Evolutionary conservation across 1,140 invertebrate genomes (phyloP).

Genomic region (Agrilus planipennis): DNA sequence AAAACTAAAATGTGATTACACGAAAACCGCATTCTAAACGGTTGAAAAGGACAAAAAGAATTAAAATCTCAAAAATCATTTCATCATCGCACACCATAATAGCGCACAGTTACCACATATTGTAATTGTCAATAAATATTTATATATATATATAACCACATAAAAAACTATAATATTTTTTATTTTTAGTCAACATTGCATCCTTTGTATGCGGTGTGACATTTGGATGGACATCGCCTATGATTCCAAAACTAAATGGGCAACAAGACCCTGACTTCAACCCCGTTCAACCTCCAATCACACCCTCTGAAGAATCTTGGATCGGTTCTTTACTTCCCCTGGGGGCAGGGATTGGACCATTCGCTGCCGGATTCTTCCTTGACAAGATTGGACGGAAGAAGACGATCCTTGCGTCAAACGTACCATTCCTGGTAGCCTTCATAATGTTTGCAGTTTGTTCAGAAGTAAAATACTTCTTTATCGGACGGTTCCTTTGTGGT

Average conservation of each 20-base stretch:
- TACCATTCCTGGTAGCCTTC: constrained; percentile 63
- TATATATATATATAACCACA: no score
- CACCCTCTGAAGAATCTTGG: constrained; percentile 54
- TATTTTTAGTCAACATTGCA: constrained; percentile 51
- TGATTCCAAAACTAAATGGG: constrained; percentile 41
- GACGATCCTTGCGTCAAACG: constrained; percentile 47
- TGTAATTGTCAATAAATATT: no score
- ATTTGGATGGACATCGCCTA: constrained; percentile 66
- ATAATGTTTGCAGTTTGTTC: constrained; percentile 46
- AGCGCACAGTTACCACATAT: no score
- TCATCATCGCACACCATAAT: no score
- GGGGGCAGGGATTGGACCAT: constrained; percentile 63
- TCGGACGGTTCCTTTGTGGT: constrained; percentile 55
- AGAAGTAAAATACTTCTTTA: constrained; percentile 41
- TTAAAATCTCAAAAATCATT: no score
- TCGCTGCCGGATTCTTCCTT: constrained; percentile 49
- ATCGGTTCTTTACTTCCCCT: constrained; percentile 70
- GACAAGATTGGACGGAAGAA: constrained; percentile 64
- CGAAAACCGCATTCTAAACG: no score
- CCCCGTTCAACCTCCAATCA: constrained; percentile 36
- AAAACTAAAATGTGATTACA: no score
- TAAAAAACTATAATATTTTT: constrained; percentile 7
- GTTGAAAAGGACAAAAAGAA: no score
- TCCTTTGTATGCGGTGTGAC: constrained; percentile 51
- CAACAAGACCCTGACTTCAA: constrained; percentile 14